phyloP scores from a whole-genome alignment of 1,140 invertebrate species.

The Anadara kagoshimensis region DNA sequence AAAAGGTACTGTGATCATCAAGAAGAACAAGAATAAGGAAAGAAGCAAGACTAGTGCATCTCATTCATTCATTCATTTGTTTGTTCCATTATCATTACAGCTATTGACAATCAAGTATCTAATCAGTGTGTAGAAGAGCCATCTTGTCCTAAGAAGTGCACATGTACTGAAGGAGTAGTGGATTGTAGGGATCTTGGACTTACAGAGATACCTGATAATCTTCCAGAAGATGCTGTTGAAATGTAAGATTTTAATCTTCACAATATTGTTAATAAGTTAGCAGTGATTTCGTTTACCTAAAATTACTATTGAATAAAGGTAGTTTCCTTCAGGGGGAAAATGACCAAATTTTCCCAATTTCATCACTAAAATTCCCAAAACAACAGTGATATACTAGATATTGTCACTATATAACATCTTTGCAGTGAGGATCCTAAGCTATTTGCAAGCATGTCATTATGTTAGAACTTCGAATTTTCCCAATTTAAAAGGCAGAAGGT shows the following conservation, averaged over 20 bases:
- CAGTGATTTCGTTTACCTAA: too few species aligned
- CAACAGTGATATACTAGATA: too few species aligned
- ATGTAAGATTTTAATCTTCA: conserved; percentile 84
- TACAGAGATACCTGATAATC: conserved; percentile 88
- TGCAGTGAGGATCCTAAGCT: too few species aligned
- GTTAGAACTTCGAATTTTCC: too few species aligned
- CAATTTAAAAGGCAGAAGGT: too few species aligned
- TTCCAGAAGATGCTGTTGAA: conserved; percentile 94
- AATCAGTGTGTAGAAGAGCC: conserved; percentile 80
- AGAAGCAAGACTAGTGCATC: not conserved
- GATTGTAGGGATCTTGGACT: conserved; percentile 96
- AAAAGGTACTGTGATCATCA: not conserved
- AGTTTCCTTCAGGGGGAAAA: too few species aligned
- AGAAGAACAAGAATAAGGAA: not conserved
- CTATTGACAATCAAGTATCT: conserved; percentile 39
- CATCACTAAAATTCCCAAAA: too few species aligned
- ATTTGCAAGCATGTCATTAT: too few species aligned
- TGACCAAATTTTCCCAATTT: too few species aligned
- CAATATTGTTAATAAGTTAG: too few species aligned
- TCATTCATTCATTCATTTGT: not conserved
- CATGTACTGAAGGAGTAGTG: conserved; percentile 90
- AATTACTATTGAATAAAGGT: too few species aligned
- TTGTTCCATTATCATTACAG: conserved; percentile 7
- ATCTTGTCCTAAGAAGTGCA: conserved; percentile 91
- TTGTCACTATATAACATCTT: too few species aligned